Base-by-base conservation (phyloP, 2,888 invertebrate genomes). In the Tinea trinotella region DNA sequence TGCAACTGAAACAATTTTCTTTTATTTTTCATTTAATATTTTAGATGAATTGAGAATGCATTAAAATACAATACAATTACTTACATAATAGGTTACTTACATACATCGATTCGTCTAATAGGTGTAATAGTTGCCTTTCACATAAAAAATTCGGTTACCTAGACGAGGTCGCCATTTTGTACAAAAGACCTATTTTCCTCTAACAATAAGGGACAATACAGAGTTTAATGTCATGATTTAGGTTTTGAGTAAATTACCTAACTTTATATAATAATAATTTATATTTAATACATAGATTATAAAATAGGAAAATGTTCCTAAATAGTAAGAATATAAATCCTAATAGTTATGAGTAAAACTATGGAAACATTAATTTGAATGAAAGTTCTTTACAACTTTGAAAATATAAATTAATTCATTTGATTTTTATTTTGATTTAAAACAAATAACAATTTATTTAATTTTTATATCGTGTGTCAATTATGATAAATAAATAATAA, bases 121-220 rank as follows among this genome's bases (percentile, higher is more conserved):
- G n/a, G 20, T 49, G 15, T 48, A 30, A 50, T 49, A 46, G 54
- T 20, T 22, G 46, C 52, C 22, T 46, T 55, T 58, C 36, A 18
- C 5, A 17, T 52, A 53, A 20, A 53, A 84, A 85, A 84, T 86
- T 86, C 84, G 84, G 83, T 78, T 65, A 74, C 79, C 84, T 84
- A 85, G 85, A 85, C 74, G 85, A 85, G 85, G 85, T 78, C 74
- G 74, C 75, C 76, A 71, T 70, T 57, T 81, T 83, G 77, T 83
- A 84, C 80, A 82, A 83, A 78, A 77, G 76, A 74, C 70, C 78
- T 79, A 74, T 67, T 69, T 56, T 56, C 55, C 54, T 56, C 74
- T 75, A 50, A 50, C 13, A 24, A n/a, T n/a, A 17, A 48, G 6
- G 22, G 50, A 24, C 50, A 50, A 46, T 50, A 50, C 12, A 40